Evolutionary conservation across 2,797 vertebrate genomes (phyloP).

Genomic region (Danionella dracula): DNA sequence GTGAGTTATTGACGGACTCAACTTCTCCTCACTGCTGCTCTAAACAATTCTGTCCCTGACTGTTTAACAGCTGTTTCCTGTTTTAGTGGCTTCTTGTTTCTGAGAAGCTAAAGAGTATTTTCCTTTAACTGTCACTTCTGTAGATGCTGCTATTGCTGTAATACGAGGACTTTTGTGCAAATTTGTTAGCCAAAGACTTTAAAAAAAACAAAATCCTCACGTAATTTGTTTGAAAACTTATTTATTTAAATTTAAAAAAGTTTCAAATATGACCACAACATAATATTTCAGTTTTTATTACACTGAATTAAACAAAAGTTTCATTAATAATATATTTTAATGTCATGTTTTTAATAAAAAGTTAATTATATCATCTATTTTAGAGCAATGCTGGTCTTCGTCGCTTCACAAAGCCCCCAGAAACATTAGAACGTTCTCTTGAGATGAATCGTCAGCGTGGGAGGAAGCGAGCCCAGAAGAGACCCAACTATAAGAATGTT

Average conservation of each 20-base stretch:
- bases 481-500: conserved; percentile 97
- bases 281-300: too few relatives aligned
- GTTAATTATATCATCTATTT: conserved; percentile 21
- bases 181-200: neutral
- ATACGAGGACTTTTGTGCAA: conserved; percentile 9
- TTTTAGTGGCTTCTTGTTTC: conserved; percentile 21
- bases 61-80: conserved; percentile 42
- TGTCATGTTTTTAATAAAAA: too few relatives aligned
- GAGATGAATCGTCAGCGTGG: conserved; percentile 92
- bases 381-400: conserved; percentile 79
- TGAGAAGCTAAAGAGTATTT: conserved; percentile 32
- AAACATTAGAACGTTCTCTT: conserved; percentile 89
- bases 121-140: conserved; percentile 22
- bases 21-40: neutral
- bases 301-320: too few relatives aligned
- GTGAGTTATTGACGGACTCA: neutral
- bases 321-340: too few relatives aligned
- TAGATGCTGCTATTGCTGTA: conserved; percentile 4
- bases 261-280: too few relatives aligned
- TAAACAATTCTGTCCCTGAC: conserved; percentile 9
- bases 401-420: conserved; percentile 87
- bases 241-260: too few relatives aligned
- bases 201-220: too few relatives aligned
- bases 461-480: conserved; percentile 84
- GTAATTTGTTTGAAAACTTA: too few relatives aligned